These are phyloP conservation scores for Sicus ferrugineus DNA, from an alignment of 2,888 invertebrate genomes.

Conservation along the genomic window DNA sequence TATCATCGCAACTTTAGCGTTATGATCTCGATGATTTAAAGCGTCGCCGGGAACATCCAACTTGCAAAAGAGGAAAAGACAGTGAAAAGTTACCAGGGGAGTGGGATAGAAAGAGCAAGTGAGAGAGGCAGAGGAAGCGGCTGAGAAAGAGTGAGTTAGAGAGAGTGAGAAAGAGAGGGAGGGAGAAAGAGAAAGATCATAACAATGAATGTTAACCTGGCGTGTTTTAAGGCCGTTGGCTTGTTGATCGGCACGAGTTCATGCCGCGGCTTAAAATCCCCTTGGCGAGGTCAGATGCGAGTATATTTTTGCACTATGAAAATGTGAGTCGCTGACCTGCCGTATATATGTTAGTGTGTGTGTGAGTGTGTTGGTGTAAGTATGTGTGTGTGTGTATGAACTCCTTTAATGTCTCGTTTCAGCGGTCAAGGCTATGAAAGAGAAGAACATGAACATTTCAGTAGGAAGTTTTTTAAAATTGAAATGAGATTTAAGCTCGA, in stretches of 20 bases:
- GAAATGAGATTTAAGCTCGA: no score
- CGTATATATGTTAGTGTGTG: not conserved
- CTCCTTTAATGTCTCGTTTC: not conserved
- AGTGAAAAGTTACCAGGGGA: no score
- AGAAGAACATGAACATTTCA: no score
- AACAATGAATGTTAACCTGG: not conserved
- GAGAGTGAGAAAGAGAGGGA: not conserved
- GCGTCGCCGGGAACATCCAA: not conserved
- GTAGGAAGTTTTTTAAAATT: no score
- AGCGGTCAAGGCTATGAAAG: not conserved
- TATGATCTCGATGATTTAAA: conserved; percentile 24
- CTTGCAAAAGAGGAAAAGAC: no score
- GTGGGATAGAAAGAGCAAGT: no score
- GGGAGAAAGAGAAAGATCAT: not conserved
- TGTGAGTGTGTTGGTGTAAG: not conserved
- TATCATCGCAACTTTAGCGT: conserved; percentile 10
- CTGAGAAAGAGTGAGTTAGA: not conserved
- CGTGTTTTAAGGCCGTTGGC: conserved; percentile 29
- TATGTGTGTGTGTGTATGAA: not conserved
- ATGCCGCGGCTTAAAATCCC: conserved; percentile 12
- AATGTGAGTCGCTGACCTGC: not conserved
- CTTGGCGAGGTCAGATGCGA: no score
- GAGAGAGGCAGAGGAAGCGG: no score
- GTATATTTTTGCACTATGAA: not conserved
- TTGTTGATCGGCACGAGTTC: conserved; percentile 21